These are phyloP conservation scores for Schrankia costaestrigalis DNA, from an alignment of 2,888 invertebrate species.

Conservation along the genomic window DNA sequence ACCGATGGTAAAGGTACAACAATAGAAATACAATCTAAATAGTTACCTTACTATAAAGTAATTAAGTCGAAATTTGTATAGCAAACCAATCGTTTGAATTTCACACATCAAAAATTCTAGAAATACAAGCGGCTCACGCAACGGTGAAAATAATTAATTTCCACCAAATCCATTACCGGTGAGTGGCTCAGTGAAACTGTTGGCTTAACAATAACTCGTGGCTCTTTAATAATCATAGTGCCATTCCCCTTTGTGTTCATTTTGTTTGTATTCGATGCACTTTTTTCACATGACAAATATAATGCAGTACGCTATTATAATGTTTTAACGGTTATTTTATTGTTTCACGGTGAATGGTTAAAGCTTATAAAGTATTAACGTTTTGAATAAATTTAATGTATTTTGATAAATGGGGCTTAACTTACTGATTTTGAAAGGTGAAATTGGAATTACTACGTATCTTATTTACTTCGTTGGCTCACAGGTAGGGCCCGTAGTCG, in stretches of 20 bases:
- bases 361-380: no score
- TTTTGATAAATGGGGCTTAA: no score
- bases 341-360: no score
- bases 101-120: slow-evolving; percentile 59
- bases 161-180: slow-evolving; percentile 59
- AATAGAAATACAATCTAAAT: slow-evolving; percentile 16
- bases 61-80: slow-evolving; percentile 24
- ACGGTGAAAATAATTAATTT: slow-evolving; percentile 66
- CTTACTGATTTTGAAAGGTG: no score
- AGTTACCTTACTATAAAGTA: slow-evolving; percentile 4
- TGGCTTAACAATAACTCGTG: slow-evolving; percentile 44
- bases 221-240: slow-evolving; percentile 31
- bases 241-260: slow-evolving; percentile 6
- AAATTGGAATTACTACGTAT: no score
- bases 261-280: slow-evolving; percentile 14
- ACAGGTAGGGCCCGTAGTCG: no score
- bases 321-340: no score
- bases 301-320: no score
- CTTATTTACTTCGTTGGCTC: no score
- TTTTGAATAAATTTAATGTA: no score
- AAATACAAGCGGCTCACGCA: slow-evolving; percentile 38
- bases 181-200: slow-evolving; percentile 56
- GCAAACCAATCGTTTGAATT: slow-evolving; percentile 36
- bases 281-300: slow-evolving; percentile 1
- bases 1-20: slow-evolving; percentile 19